phyloP scores from a whole-genome alignment of 2,888 invertebrate species.

The Dynastes tityus region DNA sequence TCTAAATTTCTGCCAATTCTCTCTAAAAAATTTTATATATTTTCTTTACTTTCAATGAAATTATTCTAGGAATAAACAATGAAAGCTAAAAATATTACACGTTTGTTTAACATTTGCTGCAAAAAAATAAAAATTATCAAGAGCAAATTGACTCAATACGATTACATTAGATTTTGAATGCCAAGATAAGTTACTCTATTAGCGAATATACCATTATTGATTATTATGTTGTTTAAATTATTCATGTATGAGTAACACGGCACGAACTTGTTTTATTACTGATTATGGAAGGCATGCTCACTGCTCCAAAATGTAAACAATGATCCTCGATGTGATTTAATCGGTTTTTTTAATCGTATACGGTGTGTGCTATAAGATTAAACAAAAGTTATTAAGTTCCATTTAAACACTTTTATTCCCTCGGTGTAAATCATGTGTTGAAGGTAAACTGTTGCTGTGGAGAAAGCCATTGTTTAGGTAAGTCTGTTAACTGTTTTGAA shows the following conservation, averaged over 20 bases:
- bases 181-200: background rate
- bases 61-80: conserved; percentile 26
- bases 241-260: conserved; percentile 11
- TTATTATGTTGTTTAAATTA: conserved; percentile 4
- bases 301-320: conserved; percentile 23
- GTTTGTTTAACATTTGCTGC: conserved; percentile 43
- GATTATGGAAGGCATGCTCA: background rate
- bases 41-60: background rate
- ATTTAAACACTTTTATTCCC: background rate
- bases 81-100: conserved; percentile 47
- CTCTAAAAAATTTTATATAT: background rate
- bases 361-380: background rate
- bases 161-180: conserved; percentile 48
- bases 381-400: conserved; percentile 9
- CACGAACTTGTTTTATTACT: conserved; percentile 2
- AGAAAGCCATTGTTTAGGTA: conserved; percentile 10
- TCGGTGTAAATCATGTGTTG: conserved; percentile 33
- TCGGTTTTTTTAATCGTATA: conserved; percentile 19
- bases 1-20: background rate
- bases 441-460: background rate
- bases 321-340: conserved; percentile 17
- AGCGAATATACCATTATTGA: background rate
- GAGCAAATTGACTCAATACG: conserved; percentile 49
- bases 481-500: background rate
- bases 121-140: conserved; percentile 49